phyloP scores from a whole-genome alignment of 64 coral and sea anemone species.

The Acropora yongei region DNA sequence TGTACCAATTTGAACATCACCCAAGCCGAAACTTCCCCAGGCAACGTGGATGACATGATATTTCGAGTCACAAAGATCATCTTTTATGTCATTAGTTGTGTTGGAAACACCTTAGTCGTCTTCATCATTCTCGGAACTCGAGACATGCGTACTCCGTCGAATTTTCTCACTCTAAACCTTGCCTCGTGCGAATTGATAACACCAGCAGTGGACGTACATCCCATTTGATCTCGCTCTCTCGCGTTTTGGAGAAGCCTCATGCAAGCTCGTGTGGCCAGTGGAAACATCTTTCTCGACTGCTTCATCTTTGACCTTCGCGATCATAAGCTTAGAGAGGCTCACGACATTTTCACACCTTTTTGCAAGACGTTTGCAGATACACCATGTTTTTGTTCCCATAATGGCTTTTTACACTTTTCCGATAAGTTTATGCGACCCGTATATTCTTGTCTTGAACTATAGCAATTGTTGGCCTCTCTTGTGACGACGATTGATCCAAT shows the following conservation, averaged over 20 bases:
- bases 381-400: not conserved
- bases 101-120: constrained; percentile 61
- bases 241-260: constrained; percentile 54
- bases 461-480: not conserved
- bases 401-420: constrained; percentile 17
- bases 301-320: constrained; percentile 56
- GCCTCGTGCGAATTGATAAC: constrained; percentile 60
- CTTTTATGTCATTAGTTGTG: constrained; percentile 51
- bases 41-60: not conserved
- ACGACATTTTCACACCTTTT: constrained; percentile 47
- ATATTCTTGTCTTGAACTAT: constrained; percentile 33
- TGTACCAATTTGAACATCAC: too few species aligned
- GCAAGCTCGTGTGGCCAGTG: constrained; percentile 71
- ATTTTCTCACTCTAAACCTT: constrained; percentile 63
- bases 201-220: constrained; percentile 40
- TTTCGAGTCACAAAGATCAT: constrained; percentile 34
- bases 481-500: constrained; percentile 49
- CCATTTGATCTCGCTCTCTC: constrained; percentile 74
- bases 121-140: constrained; percentile 47
- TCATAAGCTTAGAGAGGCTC: constrained; percentile 59
- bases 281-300: constrained; percentile 48
- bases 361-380: not conserved
- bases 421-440: constrained; percentile 38
- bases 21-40: too few species aligned
- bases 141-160: constrained; percentile 52